Evolutionary conservation across 2,888 invertebrate species (phyloP).

Genomic region (Drosophila rubida): DNA sequence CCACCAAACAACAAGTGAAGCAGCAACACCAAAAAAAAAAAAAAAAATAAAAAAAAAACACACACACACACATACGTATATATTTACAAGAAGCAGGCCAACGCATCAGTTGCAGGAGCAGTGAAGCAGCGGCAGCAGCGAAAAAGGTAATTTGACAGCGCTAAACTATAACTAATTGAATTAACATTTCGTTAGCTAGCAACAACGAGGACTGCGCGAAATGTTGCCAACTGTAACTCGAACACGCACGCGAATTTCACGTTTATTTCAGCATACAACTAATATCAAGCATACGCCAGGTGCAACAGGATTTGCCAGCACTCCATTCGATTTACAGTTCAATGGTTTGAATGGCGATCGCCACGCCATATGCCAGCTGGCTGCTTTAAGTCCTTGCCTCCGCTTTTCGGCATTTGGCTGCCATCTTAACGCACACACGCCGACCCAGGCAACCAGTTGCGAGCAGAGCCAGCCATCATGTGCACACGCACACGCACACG

Average conservation of each 20-base stretch:
- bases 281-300: conserved; percentile 41
- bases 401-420: background rate
- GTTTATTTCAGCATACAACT: background rate
- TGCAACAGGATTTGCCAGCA: conserved; percentile 50
- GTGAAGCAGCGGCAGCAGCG: conserved; percentile 16
- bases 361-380: too few relatives aligned
- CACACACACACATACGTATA: background rate
- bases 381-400: too few relatives aligned
- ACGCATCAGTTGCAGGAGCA: conserved; percentile 19
- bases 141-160: conserved; percentile 59
- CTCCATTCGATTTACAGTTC: conserved; percentile 59
- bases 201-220: too few relatives aligned
- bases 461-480: too few relatives aligned
- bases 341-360: too few relatives aligned
- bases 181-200: background rate
- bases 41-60: background rate
- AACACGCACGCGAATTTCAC: conserved; percentile 11
- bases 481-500: conserved; percentile 9
- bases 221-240: conserved; percentile 43
- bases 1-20: conserved; percentile 5
- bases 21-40: background rate
- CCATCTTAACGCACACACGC: background rate
- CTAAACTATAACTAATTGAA: conserved; percentile 35
- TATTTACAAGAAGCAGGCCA: conserved; percentile 13
- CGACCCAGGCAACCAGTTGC: too few relatives aligned